Percentiles rank a stretch among this genome's conserved stretches.
phyloP scores from a whole-genome alignment of 2,888 invertebrate species.

The Formica aserva region DNA sequence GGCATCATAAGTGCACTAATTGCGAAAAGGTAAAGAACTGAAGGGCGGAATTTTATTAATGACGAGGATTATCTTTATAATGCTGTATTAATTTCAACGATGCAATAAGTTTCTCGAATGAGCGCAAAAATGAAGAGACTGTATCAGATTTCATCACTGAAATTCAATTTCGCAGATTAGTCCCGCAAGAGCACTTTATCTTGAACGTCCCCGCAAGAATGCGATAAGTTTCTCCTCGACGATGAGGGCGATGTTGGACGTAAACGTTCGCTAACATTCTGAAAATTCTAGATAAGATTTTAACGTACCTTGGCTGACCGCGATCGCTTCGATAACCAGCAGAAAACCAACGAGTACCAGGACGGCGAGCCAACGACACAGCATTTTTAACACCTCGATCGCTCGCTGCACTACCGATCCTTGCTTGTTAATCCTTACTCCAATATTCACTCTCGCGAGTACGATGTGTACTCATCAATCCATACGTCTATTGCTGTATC shows the following conservation, averaged over 20 bases:
- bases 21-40: not conserved
- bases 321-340: conserved; percentile 79
- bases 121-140: not conserved
- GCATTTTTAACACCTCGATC: conserved; percentile 80
- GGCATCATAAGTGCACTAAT: not conserved
- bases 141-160: conserved; percentile 35
- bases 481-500: not conserved
- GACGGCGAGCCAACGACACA: conserved; percentile 78
- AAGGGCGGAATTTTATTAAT: not conserved
- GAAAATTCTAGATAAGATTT: conserved; percentile 45
- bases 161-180: conserved; percentile 45
- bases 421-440: conserved; percentile 1
- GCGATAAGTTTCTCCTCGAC: conserved; percentile 28
- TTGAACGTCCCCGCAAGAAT: conserved; percentile 28
- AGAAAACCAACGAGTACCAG: conserved; percentile 78
- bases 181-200: conserved; percentile 28
- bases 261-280: conserved; percentile 38
- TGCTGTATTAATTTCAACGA: conserved; percentile 10
- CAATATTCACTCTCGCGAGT: conserved; percentile 19
- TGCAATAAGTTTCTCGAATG: not conserved
- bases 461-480: conserved; percentile 11
- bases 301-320: conserved; percentile 79
- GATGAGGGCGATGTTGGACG: conserved; percentile 11
- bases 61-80: not conserved
- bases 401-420: conserved; percentile 51